phyloP scores from a whole-genome alignment of 2,888 invertebrate genomes.

The Eupelmus urozonus region DNA sequence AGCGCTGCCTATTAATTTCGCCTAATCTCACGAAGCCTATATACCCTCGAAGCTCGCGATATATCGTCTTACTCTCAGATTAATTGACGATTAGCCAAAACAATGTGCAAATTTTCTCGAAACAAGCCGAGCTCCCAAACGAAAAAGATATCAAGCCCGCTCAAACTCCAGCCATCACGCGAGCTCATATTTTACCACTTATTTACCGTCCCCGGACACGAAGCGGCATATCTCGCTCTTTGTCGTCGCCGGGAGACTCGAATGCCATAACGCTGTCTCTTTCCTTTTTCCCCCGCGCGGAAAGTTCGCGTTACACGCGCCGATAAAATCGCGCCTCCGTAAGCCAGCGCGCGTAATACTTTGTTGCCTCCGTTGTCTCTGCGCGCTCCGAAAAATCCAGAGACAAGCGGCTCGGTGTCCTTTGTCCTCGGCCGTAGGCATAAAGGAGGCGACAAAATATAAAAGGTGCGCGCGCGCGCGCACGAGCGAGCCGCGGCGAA shows the following conservation, averaged over 20 bases:
- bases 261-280: constrained; percentile 15
- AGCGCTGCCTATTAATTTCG: no score
- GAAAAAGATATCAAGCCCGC: constrained; percentile 13
- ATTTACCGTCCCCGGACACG: constrained; percentile 46
- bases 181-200: constrained; percentile 38
- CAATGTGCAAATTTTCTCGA: background rate
- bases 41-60: no score
- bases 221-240: constrained; percentile 38
- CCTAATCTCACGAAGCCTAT: no score
- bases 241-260: constrained; percentile 26
- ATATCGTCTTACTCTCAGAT: no score
- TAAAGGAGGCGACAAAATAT: background rate
- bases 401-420: no score
- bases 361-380: constrained; percentile 5
- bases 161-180: background rate
- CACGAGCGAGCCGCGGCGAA: constrained; percentile 4
- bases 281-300: background rate
- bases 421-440: constrained; percentile 34
- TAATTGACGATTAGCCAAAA: no score
- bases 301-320: constrained; percentile 46
- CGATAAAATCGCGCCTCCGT: constrained; percentile 39
- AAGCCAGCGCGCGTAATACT: no score
- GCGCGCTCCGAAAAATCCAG: background rate
- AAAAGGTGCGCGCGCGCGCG: background rate
- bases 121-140: background rate